Percentiles rank a stretch among this genome's conserved stretches.
Conservation (phyloP, 2,113 vertebrate genomes). For the Anguilla rostrata region DNA sequence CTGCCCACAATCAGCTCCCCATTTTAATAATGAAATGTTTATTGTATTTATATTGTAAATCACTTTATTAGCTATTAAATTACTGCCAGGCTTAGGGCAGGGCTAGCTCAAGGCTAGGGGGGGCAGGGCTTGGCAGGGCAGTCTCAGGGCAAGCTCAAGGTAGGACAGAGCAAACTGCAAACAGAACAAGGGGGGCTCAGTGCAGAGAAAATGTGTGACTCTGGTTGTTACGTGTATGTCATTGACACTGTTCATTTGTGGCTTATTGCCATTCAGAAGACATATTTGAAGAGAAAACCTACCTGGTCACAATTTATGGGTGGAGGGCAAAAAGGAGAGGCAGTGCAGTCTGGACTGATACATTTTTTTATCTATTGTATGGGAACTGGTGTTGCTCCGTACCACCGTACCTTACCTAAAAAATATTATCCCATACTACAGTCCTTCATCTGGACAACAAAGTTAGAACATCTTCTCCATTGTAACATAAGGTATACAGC, state of each 20-base stretch:
- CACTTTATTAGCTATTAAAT: neutral
- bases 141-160: neutral
- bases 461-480: too few species aligned
- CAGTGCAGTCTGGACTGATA: too few species aligned
- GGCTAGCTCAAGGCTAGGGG: too few species aligned
- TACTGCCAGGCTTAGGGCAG: neutral
- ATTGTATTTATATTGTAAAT: neutral
- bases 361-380: too few species aligned
- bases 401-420: too few species aligned
- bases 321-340: neutral
- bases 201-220: too few species aligned
- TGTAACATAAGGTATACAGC: too few species aligned
- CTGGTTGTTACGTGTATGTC: neutral
- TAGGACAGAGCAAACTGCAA: neutral
- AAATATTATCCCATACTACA: too few species aligned
- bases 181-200: too few species aligned
- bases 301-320: neutral
- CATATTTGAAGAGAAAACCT: neutral
- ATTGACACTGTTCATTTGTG: neutral
- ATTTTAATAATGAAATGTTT: neutral
- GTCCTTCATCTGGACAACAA: too few species aligned
- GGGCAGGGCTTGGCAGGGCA: neutral
- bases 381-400: too few species aligned
- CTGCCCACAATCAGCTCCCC: neutral
- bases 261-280: neutral